These are phyloP conservation scores for Coendou prehensilis DNA, from an alignment of 2,797 vertebrate genomes.

Conservation along the genomic window DNA sequence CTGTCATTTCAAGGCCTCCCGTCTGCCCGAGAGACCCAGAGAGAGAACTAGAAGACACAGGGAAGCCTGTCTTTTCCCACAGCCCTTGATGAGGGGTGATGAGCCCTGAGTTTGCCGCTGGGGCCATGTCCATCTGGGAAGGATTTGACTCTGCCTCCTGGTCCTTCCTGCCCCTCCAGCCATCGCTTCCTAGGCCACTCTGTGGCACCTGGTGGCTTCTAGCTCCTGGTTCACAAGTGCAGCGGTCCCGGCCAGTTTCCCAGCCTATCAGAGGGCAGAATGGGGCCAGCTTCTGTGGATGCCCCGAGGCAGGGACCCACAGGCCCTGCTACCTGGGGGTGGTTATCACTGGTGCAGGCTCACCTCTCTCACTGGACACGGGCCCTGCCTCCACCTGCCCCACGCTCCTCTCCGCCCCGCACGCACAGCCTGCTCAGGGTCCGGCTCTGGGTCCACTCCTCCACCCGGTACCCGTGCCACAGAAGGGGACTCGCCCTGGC, in stretches of 20 bases:
- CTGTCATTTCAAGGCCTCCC: background rate
- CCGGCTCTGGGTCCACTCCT: rapidly evolving
- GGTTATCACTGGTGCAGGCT: rapidly evolving
- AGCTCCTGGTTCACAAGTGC: background rate
- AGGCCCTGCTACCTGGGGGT: rapidly evolving
- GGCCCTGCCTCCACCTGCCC: background rate
- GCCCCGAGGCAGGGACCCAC: background rate
- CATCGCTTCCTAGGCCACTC: background rate
- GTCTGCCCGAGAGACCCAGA: background rate
- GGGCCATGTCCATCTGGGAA: background rate
- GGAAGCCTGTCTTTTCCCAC: rapidly evolving
- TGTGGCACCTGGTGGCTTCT: too few species aligned
- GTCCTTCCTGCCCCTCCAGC: rapidly evolving
- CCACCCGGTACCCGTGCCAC: background rate
- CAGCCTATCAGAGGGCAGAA: rapidly evolving
- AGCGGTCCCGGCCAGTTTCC: background rate
- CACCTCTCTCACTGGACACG: rapidly evolving
- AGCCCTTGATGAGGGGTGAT: rapidly evolving
- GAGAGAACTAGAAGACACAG: rapidly evolving
- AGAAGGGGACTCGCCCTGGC: background rate
- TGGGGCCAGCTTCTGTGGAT: too few species aligned
- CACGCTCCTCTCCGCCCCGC: rapidly evolving
- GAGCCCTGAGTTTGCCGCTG: rapidly evolving
- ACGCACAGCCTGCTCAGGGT: background rate
- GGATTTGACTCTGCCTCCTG: background rate